phyloP scores from a whole-genome alignment of 2,113 vertebrate species.

The Hucho hucho region DNA sequence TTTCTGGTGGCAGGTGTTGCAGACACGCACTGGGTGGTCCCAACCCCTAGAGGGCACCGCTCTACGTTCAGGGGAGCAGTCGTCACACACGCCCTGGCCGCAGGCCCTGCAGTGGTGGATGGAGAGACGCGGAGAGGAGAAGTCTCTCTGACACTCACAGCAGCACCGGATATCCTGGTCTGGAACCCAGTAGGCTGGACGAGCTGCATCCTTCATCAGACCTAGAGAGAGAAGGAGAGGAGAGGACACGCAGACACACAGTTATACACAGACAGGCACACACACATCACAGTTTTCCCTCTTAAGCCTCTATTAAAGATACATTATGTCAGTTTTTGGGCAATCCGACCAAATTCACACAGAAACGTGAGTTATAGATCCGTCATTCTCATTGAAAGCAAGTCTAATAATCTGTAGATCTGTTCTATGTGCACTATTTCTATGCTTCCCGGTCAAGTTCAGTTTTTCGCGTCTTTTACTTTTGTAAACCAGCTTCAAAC shows the following conservation, averaged over 20 bases:
- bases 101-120: conserved; percentile 98
- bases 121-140: conserved; percentile 85
- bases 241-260: background rate
- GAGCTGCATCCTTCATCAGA: conserved; percentile 92
- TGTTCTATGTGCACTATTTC: too few relatives aligned
- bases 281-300: background rate
- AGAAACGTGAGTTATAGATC: too few relatives aligned
- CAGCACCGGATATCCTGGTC: conserved; percentile 94
- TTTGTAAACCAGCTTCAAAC: too few relatives aligned
- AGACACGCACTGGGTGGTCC: conserved; percentile 97
- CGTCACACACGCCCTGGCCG: conserved; percentile 93
- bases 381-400: too few relatives aligned
- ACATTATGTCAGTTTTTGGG: too few relatives aligned
- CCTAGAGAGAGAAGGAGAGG: conserved; percentile 66
- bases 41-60: conserved; percentile 93
- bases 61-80: conserved; percentile 89
- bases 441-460: too few relatives aligned
- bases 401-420: too few relatives aligned
- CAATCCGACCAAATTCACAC: too few relatives aligned
- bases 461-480: too few relatives aligned
- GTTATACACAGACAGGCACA: background rate
- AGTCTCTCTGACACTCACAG: conserved; percentile 88
- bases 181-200: conserved; percentile 96
- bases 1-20: conserved; percentile 92
- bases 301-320: too few relatives aligned